phyloP scores from a whole-genome alignment of 2,113 vertebrate genomes.

The Uria aalge region DNA sequence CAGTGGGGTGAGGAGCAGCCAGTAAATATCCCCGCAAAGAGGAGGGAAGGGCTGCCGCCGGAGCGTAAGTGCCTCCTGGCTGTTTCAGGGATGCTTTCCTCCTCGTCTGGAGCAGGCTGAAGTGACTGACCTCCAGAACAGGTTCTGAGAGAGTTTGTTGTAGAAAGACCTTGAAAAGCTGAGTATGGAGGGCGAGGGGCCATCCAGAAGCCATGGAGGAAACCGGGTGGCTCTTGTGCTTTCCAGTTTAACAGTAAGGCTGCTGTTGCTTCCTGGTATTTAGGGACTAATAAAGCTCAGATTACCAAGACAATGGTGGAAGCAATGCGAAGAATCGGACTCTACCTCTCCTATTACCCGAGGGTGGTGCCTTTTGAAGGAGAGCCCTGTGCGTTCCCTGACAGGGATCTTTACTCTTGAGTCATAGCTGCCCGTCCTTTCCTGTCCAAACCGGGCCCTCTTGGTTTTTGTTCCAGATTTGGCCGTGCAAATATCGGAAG shows the following conservation, averaged over 20 bases:
- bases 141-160: neutral
- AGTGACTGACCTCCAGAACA: neutral
- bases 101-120: neutral
- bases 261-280: neutral
- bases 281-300: neutral
- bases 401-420: neutral
- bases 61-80: neutral
- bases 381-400: neutral
- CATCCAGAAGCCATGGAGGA: neutral
- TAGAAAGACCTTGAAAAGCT: neutral
- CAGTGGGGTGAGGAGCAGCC: neutral
- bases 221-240: neutral
- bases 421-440: neutral
- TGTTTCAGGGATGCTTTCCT: neutral
- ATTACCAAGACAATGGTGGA: neutral
- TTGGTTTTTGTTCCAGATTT: constrained; percentile 63
- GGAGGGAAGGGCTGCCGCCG: neutral
- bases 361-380: neutral
- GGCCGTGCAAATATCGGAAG: constrained; percentile 91
- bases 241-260: neutral
- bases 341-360: neutral
- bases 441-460: neutral
- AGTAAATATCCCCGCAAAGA: neutral
- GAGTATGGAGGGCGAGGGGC: neutral
- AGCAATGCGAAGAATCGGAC: neutral